Percentiles rank a stretch among this genome's conserved stretches.
Evolutionary conservation across 2,113 vertebrate genomes (phyloP).

Genomic region (Mus pahari): DNA sequence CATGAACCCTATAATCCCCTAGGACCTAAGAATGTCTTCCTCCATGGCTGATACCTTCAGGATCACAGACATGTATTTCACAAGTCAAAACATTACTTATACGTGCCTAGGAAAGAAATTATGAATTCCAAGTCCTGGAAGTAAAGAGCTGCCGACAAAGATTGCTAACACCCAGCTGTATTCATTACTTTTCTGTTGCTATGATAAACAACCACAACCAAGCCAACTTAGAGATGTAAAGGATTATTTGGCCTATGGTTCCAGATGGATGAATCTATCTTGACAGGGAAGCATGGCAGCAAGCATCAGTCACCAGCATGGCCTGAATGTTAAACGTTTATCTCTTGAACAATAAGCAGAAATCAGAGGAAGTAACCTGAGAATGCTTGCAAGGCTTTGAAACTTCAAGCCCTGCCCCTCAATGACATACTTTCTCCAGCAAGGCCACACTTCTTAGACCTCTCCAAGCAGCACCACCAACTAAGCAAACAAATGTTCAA

Average conservation of each 20-base stretch:
- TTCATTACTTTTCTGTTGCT: background rate
- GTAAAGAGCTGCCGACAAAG: background rate
- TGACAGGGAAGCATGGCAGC: background rate
- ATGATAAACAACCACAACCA: background rate
- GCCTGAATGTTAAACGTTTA: background rate
- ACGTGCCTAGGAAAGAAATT: background rate
- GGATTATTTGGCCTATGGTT: background rate
- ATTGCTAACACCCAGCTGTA: background rate
- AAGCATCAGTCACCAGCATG: background rate
- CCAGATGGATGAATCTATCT: background rate
- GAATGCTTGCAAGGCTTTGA: background rate
- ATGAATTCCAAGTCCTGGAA: background rate
- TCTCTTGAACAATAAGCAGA: background rate
- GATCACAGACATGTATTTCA: background rate
- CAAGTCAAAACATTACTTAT: background rate
- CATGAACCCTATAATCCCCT: too few species aligned
- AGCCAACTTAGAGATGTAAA: background rate
- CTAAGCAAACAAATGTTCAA: background rate
- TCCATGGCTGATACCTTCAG: background rate
- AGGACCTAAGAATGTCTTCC: background rate
- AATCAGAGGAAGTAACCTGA: background rate
- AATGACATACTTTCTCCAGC: background rate
- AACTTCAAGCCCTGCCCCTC: background rate
- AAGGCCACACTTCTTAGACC: background rate
- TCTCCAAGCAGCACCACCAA: background rate